Evolutionary conservation across 2,797 vertebrate species (phyloP).

Genomic region (Spinus pinus): DNA sequence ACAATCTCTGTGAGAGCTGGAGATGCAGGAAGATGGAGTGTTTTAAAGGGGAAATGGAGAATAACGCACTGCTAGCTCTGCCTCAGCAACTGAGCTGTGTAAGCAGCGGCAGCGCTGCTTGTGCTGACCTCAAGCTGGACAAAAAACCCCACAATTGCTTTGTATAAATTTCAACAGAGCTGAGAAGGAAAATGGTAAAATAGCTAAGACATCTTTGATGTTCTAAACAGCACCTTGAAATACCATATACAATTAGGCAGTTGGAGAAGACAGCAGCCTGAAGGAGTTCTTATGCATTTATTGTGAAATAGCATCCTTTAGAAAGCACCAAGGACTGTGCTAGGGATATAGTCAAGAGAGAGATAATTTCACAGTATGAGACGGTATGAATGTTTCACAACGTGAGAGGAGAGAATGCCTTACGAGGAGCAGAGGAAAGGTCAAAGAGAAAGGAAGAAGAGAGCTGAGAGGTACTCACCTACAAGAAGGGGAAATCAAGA

Average conservation of each 20-base stretch:
- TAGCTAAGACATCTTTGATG: not conserved
- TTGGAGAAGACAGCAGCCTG: not conserved
- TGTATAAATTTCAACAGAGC: not conserved
- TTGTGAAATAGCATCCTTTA: slow-evolving; percentile 7
- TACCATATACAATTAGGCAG: not conserved
- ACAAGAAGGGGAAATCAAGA: not conserved
- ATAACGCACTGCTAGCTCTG: not conserved
- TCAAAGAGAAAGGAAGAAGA: slow-evolving; percentile 20
- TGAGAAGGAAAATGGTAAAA: not conserved
- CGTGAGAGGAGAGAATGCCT: not conserved
- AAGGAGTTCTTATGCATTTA: slow-evolving; percentile 1
- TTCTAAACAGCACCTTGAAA: slow-evolving; percentile 5
- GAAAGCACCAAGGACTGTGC: not conserved
- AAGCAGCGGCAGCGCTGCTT: not conserved
- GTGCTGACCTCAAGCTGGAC: not conserved
- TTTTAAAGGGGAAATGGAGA: slow-evolving; percentile 65
- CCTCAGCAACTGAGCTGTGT: not conserved
- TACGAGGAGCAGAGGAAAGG: slow-evolving; percentile 18
- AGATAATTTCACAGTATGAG: slow-evolving; percentile 34
- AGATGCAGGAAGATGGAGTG: slow-evolving; percentile 36
- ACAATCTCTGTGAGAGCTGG: not conserved
- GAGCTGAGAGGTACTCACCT: slow-evolving; percentile 41
- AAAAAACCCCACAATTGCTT: not conserved
- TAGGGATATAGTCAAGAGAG: not conserved
- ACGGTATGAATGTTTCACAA: slow-evolving; percentile 19